A percentile compares a stretch with the other conserved stretches of the same genome.
Evolutionary conservation across 2,888 invertebrate genomes (phyloP).

Genomic region (Chalcosyrphus nemorum): DNA sequence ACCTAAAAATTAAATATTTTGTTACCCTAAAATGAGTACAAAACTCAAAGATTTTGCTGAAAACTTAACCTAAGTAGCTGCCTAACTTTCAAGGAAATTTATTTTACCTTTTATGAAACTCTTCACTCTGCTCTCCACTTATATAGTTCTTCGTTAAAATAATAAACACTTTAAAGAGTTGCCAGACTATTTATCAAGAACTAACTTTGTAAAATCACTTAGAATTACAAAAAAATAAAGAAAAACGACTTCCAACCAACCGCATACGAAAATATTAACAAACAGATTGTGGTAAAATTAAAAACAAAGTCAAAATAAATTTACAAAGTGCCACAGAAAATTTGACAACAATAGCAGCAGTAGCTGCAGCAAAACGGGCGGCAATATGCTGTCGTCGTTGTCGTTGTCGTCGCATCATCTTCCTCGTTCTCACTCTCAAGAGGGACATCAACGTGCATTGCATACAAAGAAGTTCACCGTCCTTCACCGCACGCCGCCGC

Average conservation of each 20-base stretch:
- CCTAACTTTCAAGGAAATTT: too few relatives aligned
- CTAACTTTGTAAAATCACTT: neutral
- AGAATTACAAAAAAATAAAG: neutral
- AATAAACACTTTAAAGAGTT: too few relatives aligned
- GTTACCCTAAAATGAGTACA: too few relatives aligned
- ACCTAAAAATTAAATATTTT: too few relatives aligned
- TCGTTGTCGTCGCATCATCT: neutral
- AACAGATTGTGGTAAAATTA: slow-evolving; percentile 22
- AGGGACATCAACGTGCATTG: neutral
- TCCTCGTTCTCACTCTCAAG: neutral
- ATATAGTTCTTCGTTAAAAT: too few relatives aligned
- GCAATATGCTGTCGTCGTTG: neutral
- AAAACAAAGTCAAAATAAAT: neutral
- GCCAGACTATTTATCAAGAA: too few relatives aligned
- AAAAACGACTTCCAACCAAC: neutral
- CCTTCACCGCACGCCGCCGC: neutral
- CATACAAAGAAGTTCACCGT: neutral
- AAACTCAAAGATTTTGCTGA: too few relatives aligned
- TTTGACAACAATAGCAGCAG: slow-evolving; percentile 13
- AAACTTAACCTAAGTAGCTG: too few relatives aligned
- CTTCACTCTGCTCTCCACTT: too few relatives aligned
- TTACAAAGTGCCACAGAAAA: slow-evolving; percentile 20
- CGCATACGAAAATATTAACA: slow-evolving; percentile 9
- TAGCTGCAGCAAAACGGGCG: too few relatives aligned
- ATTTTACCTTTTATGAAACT: too few relatives aligned